phyloP scores from a whole-genome alignment of 2,888 invertebrate species.

The Hermaeophaga mercurialis region DNA sequence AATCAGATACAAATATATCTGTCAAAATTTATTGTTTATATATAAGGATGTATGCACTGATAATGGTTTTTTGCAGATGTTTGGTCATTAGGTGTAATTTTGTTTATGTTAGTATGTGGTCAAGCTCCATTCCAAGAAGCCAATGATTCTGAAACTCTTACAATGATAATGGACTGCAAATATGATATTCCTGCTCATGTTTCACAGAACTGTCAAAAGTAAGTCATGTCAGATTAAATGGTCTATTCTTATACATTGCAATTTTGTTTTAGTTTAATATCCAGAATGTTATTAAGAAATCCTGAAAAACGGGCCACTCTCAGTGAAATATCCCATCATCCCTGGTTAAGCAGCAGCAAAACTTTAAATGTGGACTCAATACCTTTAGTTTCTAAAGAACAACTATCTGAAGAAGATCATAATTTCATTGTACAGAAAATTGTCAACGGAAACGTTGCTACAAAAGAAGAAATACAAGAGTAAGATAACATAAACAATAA shows the following conservation, averaged over 20 bases:
- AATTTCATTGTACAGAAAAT: constrained; percentile 92
- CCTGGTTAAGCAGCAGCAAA: constrained; percentile 75
- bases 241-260: no score
- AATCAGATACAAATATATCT: no score
- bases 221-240: constrained; percentile 31
- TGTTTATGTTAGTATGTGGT: constrained; percentile 98
- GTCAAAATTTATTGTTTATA: no score
- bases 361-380: constrained; percentile 64
- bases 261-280: constrained; percentile 70
- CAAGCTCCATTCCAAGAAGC: constrained; percentile 98
- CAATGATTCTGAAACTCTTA: constrained; percentile 98
- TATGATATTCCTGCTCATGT: constrained; percentile 91
- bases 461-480: constrained; percentile 92
- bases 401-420: constrained; percentile 90
- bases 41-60: no score
- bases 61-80: constrained; percentile 70
- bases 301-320: constrained; percentile 90
- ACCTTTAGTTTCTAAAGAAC: constrained; percentile 87
- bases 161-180: constrained; percentile 99
- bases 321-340: constrained; percentile 83
- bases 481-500: constrained; percentile 62
- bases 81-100: constrained; percentile 98
- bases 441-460: constrained; percentile 93
- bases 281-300: constrained; percentile 90
- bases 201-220: constrained; percentile 84